These are phyloP conservation scores for Dilophus febrilis DNA, from an alignment of 2,888 invertebrate genomes.

Conservation along the genomic window DNA sequence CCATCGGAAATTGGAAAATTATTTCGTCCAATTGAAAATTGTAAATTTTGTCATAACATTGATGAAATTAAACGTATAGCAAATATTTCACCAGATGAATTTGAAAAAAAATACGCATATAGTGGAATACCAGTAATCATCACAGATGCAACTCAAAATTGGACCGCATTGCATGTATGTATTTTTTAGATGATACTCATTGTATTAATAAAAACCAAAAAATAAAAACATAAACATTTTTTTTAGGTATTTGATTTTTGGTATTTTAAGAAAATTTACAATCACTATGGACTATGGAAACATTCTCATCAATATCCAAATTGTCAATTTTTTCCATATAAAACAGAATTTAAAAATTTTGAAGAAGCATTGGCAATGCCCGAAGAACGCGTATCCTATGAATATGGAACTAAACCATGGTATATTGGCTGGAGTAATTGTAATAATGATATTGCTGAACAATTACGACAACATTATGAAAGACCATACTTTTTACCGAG, in stretches of 20 bases:
- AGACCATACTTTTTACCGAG: slow-evolving; percentile 79
- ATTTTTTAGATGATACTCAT: not conserved
- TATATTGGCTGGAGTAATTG: slow-evolving; percentile 87
- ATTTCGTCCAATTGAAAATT: slow-evolving; percentile 66
- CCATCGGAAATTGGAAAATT: slow-evolving; percentile 16
- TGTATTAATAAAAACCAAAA: not conserved
- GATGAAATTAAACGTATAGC: slow-evolving; percentile 43
- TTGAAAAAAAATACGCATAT: slow-evolving; percentile 60
- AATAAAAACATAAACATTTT: slow-evolving; percentile 18
- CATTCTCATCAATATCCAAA: slow-evolving; percentile 35
- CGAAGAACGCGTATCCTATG: slow-evolving; percentile 39
- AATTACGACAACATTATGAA: slow-evolving; percentile 58
- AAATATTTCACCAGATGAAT: slow-evolving; percentile 46
- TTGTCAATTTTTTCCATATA: slow-evolving; percentile 90
- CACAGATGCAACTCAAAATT: slow-evolving; percentile 61
- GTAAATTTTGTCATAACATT: slow-evolving; percentile 56
- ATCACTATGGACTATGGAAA: slow-evolving; percentile 35
- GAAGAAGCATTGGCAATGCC: slow-evolving; percentile 73
- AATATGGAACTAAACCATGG: slow-evolving; percentile 32
- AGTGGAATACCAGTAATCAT: slow-evolving; percentile 67
- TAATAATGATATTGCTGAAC: slow-evolving; percentile 61
- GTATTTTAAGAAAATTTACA: slow-evolving; percentile 67
- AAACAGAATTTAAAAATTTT: slow-evolving; percentile 65
- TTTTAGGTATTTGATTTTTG: slow-evolving; percentile 49
- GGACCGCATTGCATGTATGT: slow-evolving; percentile 53